Percentiles rank a stretch among this genome's conserved stretches.
Conservation (phyloP, 2,888 invertebrate genomes). For the Sipha maydis region DNA sequence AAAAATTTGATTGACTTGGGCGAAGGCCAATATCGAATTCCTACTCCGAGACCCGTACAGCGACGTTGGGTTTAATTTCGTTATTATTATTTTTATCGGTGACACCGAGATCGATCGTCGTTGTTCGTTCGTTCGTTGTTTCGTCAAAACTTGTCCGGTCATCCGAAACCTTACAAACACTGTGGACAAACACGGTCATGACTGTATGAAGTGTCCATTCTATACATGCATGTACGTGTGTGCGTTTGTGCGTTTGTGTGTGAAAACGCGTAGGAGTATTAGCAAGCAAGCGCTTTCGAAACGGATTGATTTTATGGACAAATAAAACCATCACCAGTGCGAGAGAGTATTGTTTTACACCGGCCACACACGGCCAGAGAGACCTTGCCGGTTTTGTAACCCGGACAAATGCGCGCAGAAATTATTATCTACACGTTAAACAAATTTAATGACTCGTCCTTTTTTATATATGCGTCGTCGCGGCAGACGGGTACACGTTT, state of each 20-base stretch:
- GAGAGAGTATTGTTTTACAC: slow-evolving; percentile 23
- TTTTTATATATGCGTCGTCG: not conserved
- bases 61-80: no score
- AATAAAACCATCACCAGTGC: slow-evolving; percentile 22
- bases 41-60: no score
- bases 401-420: slow-evolving; percentile 13
- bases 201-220: not conserved
- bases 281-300: slow-evolving; percentile 14
- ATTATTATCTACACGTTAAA: slow-evolving; percentile 19
- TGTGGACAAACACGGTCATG: not conserved
- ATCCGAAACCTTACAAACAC: not conserved
- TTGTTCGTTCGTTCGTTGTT: not conserved
- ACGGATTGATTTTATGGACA: slow-evolving; percentile 42
- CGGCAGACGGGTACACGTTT: slow-evolving; percentile 34
- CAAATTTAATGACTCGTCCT: slow-evolving; percentile 46
- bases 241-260: no score
- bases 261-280: slow-evolving; percentile 9
- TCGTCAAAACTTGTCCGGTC: not conserved
- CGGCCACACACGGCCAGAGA: not conserved
- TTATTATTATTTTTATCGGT: not conserved
- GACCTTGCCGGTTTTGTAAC: not conserved
- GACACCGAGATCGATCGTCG: not conserved
- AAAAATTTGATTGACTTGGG: no score
- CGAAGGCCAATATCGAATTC: no score
- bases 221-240: not conserved